Base-by-base conservation (phyloP, 2,797 vertebrate species). In the Momotus momota region DNA sequence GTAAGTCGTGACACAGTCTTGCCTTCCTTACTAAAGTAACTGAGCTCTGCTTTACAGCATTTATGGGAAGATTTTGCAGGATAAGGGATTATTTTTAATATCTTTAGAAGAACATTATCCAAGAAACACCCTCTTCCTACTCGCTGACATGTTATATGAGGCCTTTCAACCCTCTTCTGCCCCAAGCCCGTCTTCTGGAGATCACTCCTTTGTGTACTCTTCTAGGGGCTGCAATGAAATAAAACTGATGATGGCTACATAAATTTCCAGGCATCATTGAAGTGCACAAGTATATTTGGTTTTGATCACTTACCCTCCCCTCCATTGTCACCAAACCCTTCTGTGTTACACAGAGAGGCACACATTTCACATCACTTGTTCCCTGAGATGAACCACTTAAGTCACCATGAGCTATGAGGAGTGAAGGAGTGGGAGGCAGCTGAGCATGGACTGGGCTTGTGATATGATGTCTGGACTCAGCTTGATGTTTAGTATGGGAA, bases 351-450 rank as follows among this genome's bases (percentile, higher is more conserved):
- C 22, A 22, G 23, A 66, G 51, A 55, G 66, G 55, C 66, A 77
- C 58, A 29, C 2, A 1, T 19, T 33, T 81, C 2, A 0, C 3
- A 2, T 16, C 1, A 0, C 62, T 88, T 51, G 31, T 26, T 61
- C 33, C 15, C 46, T n/a, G 46, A 78, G 27, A 41, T 3, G 33
- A 91, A 29, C 31, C 48, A 31, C 55, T 25, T 25, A 16, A 27
- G 23, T 58, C 3, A 6, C 61, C 5, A 1, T 2, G 60, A 61
- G 70, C 60, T 73, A 60, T 66, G 41, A 66, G 29, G 33, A 58
- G 35, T 17, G 26, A 81, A 78, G 51, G 67, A 11, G 46, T 58
- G 29, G 15, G 19, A 70, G 41, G 55, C 64, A 66, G 64, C 35
- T 85, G 67, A 80, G 55, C 65, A 35, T 1, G 13, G 18, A 5